Conservation (phyloP, 2,797 vertebrate genomes). For the Tangara arthus region DNA sequence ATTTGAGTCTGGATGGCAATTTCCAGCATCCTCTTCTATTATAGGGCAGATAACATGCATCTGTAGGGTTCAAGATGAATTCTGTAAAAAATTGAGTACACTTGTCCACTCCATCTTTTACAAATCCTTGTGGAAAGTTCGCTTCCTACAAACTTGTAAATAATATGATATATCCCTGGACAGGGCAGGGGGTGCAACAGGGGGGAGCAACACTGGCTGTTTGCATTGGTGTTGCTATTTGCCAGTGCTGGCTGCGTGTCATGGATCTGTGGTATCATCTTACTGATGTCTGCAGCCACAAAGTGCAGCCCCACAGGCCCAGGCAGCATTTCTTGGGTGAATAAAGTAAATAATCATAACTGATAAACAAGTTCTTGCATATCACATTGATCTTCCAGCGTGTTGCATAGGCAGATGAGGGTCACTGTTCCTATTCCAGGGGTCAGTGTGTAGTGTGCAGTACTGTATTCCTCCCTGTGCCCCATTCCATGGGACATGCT, state of each 20-base stretch:
- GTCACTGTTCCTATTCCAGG: background rate
- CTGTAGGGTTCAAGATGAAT: background rate
- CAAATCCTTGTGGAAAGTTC: background rate
- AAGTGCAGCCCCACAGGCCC: background rate
- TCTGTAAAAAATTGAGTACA: background rate
- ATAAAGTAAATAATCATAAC: background rate
- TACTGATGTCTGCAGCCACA: background rate
- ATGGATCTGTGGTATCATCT: background rate
- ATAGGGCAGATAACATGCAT: background rate
- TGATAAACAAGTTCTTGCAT: background rate
- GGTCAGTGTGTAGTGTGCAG: background rate
- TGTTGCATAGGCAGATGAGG: background rate
- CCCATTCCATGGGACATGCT: background rate
- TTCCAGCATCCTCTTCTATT: background rate
- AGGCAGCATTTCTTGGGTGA: background rate
- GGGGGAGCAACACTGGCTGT: accelerated
- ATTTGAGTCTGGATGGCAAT: background rate
- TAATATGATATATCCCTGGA: background rate
- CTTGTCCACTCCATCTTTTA: background rate
- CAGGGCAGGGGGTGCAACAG: background rate
- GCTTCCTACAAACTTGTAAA: background rate
- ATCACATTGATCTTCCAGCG: background rate
- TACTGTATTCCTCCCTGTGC: background rate
- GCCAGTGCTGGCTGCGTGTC: background rate
- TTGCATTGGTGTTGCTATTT: background rate